phyloP scores from a whole-genome alignment of 2,888 invertebrate species.

The Rotaria magnacalcarata region DNA sequence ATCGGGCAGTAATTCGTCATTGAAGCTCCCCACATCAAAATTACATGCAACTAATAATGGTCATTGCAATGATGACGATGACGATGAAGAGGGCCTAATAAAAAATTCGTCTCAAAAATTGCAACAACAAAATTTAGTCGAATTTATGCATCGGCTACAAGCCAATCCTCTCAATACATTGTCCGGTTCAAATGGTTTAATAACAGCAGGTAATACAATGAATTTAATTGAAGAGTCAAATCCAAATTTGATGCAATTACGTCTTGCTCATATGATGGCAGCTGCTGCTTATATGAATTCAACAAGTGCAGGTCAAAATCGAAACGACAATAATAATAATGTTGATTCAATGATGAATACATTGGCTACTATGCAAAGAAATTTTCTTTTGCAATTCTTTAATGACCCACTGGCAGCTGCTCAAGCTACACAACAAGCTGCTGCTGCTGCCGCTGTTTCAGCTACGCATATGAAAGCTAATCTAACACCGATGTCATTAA shows the following conservation, averaged over 20 bases:
- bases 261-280: background rate
- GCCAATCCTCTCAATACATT: background rate
- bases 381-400: background rate
- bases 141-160: background rate
- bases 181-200: conserved; percentile 11
- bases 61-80: conserved; percentile 59
- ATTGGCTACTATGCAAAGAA: conserved; percentile 6
- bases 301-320: background rate
- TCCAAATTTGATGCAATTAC: background rate
- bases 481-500: background rate
- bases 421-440: background rate
- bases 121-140: background rate
- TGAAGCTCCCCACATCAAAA: conserved; percentile 70
- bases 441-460: background rate
- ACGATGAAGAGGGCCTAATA: conserved; percentile 39
- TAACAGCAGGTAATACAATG: conserved; percentile 27
- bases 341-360: background rate
- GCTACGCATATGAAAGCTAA: background rate
- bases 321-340: background rate
- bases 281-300: background rate
- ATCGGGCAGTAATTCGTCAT: background rate
- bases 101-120: background rate
- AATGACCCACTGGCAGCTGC: background rate
- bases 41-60: conserved; percentile 75
- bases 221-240: background rate